Base-by-base conservation (phyloP, 2,797 vertebrate genomes). In the Aldrovandia affinis region DNA sequence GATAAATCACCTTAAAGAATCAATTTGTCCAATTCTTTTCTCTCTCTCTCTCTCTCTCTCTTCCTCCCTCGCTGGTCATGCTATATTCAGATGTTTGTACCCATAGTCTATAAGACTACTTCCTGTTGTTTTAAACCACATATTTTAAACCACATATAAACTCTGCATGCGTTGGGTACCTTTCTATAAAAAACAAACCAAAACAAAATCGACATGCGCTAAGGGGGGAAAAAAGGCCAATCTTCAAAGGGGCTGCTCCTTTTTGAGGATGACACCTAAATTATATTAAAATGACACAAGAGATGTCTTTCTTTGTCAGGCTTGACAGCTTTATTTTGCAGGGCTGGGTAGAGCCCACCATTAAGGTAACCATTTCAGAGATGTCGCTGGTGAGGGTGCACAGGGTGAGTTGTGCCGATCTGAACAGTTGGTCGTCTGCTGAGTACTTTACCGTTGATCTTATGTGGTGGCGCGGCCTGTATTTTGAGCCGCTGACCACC, bases 1-100 rank as follows among this genome's bases (percentile, higher is more conserved):
- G 70, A 57, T 50, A 79, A 83, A 83, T 78, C 55, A 63, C 83
- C 83, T 65, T 83, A 14, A 83, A 65, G 57, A 83, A 83, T 83
- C 75, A 79, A 65, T 83, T 80, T 54, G 39, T 79, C 83, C 30
- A 28, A 50, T 79, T 65, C 80, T 78, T 70, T 28, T 20, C 44
- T 25, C 8, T 3, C 28, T n/a, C 55, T 57, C 39, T 36, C 47
- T 83, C 14, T 10, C 42, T 83, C 47, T 75, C 68, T 75, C 28
- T 42, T n/a, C 30, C 52, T 54, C 12, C 12, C 12, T 50, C 47
- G 12, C 12, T 50, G 6, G 12, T 50, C 47, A 5, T 50, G 3
- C 47, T 50, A 5, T 50, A 5, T 50, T 12, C 12, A 6, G 6
- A 5, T 50, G 6, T 50, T 50, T 50, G 6, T 6, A 50, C 12